Conservation (phyloP, 1,140 invertebrate species). For the Listronotus bonariensis region DNA sequence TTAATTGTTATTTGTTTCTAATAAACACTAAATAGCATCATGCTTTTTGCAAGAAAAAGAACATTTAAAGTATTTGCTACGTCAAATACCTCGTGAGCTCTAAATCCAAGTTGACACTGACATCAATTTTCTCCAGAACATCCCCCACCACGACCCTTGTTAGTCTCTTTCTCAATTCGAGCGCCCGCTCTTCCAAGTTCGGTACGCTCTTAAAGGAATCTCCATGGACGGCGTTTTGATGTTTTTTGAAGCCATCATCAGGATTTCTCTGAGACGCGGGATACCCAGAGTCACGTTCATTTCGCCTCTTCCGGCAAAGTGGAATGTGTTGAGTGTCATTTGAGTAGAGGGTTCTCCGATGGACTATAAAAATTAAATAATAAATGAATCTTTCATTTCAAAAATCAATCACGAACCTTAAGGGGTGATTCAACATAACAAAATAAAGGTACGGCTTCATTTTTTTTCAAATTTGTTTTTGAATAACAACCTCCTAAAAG, state of each 20-base stretch:
- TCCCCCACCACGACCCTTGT: conserved; percentile 78
- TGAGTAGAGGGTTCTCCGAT: conserved; percentile 99
- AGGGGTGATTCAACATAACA: too few relatives aligned
- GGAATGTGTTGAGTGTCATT: conserved; percentile 99
- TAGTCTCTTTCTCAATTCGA: conserved; percentile 71
- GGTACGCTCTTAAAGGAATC: conserved; percentile 72
- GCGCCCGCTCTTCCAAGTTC: conserved; percentile 66
- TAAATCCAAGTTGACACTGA: conserved; percentile 65
- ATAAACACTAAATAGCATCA: too few relatives aligned
- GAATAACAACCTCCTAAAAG: too few relatives aligned
- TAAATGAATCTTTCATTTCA: too few relatives aligned
- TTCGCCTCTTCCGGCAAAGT: conserved; percentile 98
- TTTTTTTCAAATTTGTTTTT: too few relatives aligned
- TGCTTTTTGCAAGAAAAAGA: too few relatives aligned
- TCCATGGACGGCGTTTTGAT: conserved; percentile 97
- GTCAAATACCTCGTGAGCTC: conserved; percentile 57
- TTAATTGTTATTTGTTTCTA: too few relatives aligned
- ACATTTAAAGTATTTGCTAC: not conserved
- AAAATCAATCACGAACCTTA: too few relatives aligned
- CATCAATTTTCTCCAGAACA: conserved; percentile 76
- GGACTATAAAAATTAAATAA: conserved; percentile 61
- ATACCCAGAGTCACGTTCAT: conserved; percentile 99
- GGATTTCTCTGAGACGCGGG: conserved; percentile 92
- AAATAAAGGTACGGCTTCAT: too few relatives aligned
- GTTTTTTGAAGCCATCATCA: conserved; percentile 91